Evolutionary conservation across 2,888 invertebrate species (phyloP).

Genomic region (Seira ritae): DNA sequence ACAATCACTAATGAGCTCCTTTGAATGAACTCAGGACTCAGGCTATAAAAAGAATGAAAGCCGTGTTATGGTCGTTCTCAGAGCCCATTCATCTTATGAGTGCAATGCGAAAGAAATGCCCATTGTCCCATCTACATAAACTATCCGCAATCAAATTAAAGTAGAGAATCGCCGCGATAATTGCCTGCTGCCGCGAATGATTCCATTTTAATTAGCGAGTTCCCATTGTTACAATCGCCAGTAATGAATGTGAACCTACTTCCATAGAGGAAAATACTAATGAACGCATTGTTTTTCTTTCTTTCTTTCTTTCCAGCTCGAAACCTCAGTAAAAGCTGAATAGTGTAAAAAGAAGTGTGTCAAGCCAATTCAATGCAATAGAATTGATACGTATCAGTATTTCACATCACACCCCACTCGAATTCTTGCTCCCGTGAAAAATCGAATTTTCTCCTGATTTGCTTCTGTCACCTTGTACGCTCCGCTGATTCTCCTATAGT

Average conservation of each 20-base stretch:
- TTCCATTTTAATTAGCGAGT: background rate
- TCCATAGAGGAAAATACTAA: too few species aligned
- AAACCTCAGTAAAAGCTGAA: too few species aligned
- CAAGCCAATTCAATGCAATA: too few species aligned
- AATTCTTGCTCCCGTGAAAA: background rate
- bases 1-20: conserved; percentile 37
- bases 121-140: background rate
- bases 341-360: too few species aligned
- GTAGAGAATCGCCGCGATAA: too few species aligned
- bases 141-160: conserved; percentile 45
- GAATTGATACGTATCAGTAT: too few species aligned
- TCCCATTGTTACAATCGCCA: background rate
- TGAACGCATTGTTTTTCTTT: too few species aligned
- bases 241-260: too few species aligned
- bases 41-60: too few species aligned
- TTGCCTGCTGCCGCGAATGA: background rate
- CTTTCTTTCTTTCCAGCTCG: too few species aligned
- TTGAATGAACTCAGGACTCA: background rate
- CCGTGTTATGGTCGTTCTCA: background rate
- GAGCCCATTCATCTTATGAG: background rate
- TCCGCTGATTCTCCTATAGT: background rate
- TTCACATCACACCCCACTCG: too few species aligned
- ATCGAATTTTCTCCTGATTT: conserved; percentile 11
- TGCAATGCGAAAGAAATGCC: too few species aligned
- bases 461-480: background rate